Base-by-base conservation (phyloP, 92 coral and sea anemone genomes). In the Phenganax stokvisi region DNA sequence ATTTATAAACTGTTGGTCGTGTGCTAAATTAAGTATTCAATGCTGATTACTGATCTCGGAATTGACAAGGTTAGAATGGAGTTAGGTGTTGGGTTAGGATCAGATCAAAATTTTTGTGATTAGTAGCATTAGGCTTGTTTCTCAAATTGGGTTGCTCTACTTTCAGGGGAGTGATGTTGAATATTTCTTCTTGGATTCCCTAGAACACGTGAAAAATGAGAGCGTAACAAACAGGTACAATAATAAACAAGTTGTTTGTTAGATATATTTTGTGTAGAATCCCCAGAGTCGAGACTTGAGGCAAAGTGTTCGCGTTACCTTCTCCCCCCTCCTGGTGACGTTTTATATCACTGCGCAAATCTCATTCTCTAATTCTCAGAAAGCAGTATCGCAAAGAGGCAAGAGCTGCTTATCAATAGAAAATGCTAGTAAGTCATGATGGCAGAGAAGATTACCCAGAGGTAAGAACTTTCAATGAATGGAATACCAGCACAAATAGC, bases 331-430 rank as follows among this genome's bases (percentile, higher is more conserved):
- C 10, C 2, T 6, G 0, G 74, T 30, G 27, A 16, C 53, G 2
- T 3, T 30, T 7, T 51, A 25, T 20, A 11, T 37, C 57, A 9
- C 8, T n/a, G 9, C 56, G 16, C 20, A 6, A 1, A 8, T 11
- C 37, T 65, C 27, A 51, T n/a, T 15, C 25, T 20, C 25, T 20
- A 20, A 20, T 20, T 20, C 56, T 13, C 75, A 96, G 99, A 61
- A 83, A 86, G 1, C 99, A 92, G 80, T 96, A 96, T 89, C 85
- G 99, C 69, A 89, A 89, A 69, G 99, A 96, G 71, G 99, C 99
- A 3, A 97, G 92, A 73, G 85, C 87, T 16, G 96, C 91, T 12
- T 96, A 96, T 37, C 97, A 96, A 55, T 89, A 96, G 81, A 92
- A 96, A 86, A 96, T 96, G 99, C 82, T 92, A 27, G 97, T 87